Evolutionary conservation across 2,888 invertebrate species (phyloP).

Genomic region (Brachycybe producta): DNA sequence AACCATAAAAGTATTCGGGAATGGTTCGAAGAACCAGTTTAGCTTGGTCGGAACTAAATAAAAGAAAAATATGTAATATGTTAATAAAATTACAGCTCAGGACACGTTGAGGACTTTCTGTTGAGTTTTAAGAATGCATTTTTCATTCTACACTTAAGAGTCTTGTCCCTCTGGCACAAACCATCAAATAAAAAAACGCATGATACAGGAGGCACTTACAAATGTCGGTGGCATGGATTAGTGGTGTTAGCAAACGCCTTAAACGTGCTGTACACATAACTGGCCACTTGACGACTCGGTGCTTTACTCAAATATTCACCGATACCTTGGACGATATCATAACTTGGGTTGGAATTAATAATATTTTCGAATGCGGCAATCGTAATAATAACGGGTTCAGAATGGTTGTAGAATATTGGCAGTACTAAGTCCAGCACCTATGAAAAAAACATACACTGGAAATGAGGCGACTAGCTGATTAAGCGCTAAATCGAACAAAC

Average conservation of each 20-base stretch:
- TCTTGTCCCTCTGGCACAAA: too few relatives aligned
- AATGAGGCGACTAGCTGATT: too few relatives aligned
- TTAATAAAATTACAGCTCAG: too few relatives aligned
- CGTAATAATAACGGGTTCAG: constrained; percentile 27
- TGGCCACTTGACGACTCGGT: constrained; percentile 23
- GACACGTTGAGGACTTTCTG: too few relatives aligned
- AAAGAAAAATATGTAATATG: too few relatives aligned
- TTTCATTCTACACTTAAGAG: too few relatives aligned
- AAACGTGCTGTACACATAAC: constrained; percentile 24
- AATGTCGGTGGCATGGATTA: constrained; percentile 14
- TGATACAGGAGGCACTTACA: constrained; percentile 12
- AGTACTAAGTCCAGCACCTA: constrained; percentile 23
- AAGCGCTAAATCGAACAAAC: too few relatives aligned
- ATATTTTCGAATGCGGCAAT: constrained; percentile 27
- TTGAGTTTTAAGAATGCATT: too few relatives aligned
- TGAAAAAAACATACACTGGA: too few relatives aligned
- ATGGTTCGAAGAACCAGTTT: neutral
- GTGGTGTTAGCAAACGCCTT: constrained; percentile 23
- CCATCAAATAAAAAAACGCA: too few relatives aligned
- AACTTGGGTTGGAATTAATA: constrained; percentile 23
- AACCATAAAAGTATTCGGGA: constrained; percentile 2
- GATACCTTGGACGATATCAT: constrained; percentile 25
- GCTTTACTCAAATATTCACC: constrained; percentile 24
- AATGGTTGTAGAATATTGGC: constrained; percentile 27
- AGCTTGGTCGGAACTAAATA: too few relatives aligned